Base-by-base conservation (phyloP, 2,888 invertebrate genomes). In the Cephus runcator region DNA sequence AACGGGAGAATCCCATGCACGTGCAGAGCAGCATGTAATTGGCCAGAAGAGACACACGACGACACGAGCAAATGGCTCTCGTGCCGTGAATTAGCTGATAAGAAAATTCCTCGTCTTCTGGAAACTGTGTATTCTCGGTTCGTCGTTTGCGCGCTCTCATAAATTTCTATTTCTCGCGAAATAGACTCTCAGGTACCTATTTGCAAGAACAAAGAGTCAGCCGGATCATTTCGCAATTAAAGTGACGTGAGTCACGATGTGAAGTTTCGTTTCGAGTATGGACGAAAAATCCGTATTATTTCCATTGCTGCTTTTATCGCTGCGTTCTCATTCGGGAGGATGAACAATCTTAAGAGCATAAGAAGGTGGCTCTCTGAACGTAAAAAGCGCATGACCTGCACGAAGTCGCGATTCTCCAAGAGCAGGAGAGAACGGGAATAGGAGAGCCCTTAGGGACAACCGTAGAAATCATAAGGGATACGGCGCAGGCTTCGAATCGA, bases 401-500 rank as follows among this genome's bases (percentile, higher is more conserved):
- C 71, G 71, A 71, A 31, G 15, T 33, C 56, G 56, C 56, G 56
- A 56, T 23, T 23, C 56, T 23, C 9, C 56, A 2, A 23, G 56
- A 56, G 23, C 56, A 56, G 56, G 56, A 56, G 71, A 33, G 71
- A 12, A 33, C 71, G 71, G 33, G 71, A 71, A 34, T 3, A 71
- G 71, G 71, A 15, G 33, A 71, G 4, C 71, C 71, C 71, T 71
- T 71, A 56, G 56, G 56, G 2, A 56, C 23, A 56, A 56, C 56
- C 56, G 9, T 56, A 56, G 56, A 23, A 56, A 56, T 71, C 71
- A 71, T 34, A 79, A 56, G 81, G 77, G 78, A 81, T 69, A 85
- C 81, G 80, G 89, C 89, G 89, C 89, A 89, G 83, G 87, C 88
- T 82, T 87, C 85, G 83, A 88, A 89, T 89, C 89, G 89, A 89